These are phyloP conservation scores for Coendou prehensilis DNA, from an alignment of 2,797 vertebrate species.

Conservation along the genomic window DNA sequence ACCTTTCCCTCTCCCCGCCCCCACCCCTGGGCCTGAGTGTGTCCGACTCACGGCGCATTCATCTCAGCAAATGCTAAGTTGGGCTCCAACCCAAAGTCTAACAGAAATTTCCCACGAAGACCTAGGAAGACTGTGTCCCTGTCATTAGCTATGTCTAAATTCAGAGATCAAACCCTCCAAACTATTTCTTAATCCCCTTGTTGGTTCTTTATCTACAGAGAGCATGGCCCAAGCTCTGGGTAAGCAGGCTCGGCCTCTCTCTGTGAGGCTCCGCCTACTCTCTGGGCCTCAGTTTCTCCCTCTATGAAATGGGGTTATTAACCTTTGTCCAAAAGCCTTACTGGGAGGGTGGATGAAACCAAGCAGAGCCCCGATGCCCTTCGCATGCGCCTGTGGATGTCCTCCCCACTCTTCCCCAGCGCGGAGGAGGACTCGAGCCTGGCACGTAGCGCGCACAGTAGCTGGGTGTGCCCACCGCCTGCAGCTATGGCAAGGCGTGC, in stretches of 20 bases:
- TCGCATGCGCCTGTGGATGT: background rate
- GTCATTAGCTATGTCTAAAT: background rate
- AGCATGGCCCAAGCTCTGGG: background rate
- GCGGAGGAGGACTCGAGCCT: background rate
- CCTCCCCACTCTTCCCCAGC: background rate
- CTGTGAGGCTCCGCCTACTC: background rate
- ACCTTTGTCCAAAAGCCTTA: background rate
- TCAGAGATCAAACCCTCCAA: background rate
- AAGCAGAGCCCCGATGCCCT: background rate
- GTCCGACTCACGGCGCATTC: background rate
- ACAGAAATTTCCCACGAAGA: background rate
- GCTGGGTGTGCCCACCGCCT: background rate
- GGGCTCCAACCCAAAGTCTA: background rate
- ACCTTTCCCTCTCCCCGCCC: no score
- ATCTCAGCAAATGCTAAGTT: background rate
- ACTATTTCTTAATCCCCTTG: background rate
- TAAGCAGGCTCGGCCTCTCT: background rate
- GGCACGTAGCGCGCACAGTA: fast-evolving
- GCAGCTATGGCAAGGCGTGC: background rate
- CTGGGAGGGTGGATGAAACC: background rate
- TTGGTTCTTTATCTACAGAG: background rate
- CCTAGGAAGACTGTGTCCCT: background rate
- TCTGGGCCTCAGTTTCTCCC: background rate
- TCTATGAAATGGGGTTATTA: background rate
- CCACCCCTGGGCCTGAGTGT: background rate